Evolutionary conservation across 2,113 vertebrate species (phyloP), one percentile per base, ranked within the genome.

Genomic region (Turdus rufiventris): DNA sequence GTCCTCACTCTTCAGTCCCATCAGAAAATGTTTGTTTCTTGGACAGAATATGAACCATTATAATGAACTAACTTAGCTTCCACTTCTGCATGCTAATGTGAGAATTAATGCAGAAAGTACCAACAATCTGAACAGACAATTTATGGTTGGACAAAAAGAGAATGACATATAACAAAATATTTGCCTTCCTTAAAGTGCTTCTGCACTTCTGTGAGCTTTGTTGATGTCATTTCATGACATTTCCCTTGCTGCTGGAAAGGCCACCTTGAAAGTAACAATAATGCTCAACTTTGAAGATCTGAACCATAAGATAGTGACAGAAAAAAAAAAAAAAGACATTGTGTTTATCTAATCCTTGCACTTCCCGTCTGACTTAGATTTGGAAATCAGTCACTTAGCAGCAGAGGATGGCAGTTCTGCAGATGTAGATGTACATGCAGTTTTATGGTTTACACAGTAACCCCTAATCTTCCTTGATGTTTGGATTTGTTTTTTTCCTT

Each of bases 191-290:
- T 84, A 43, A 95, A 91, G 51, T 63, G 50, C 34, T 91, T 90
- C 58, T 79, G 40, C 50, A 45, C 48, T 75, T 93, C n/a, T 14
- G 8, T 54, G 42, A 86, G 62, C 57, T 84, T 81, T 8, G 6
- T 5, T 89, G 47, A 40, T 73, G 67, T 36, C 25, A 76, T 19
- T 68, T 73, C 54, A 76, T 50, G 65, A 62, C 62, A 92, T 65
- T 91, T 95, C 70, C 62, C 58, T 77, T 47, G 43, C 56, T 91
- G 85, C 65, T 89, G 53, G 81, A 95, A 96, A 95, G 83, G 67
- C 76, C 50, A 25, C 20, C 21, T 40, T 18, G 34, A 67, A 94
- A 92, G 38, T 26, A 65, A 77, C 61, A 70, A 48, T 5, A 3
- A 73, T 48, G 53, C 10, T 48, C 45, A 28, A 48, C 63, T 92